Base-by-base conservation (phyloP, 2,113 vertebrate genomes). In the sheep (Ovis aries) region DNA sequence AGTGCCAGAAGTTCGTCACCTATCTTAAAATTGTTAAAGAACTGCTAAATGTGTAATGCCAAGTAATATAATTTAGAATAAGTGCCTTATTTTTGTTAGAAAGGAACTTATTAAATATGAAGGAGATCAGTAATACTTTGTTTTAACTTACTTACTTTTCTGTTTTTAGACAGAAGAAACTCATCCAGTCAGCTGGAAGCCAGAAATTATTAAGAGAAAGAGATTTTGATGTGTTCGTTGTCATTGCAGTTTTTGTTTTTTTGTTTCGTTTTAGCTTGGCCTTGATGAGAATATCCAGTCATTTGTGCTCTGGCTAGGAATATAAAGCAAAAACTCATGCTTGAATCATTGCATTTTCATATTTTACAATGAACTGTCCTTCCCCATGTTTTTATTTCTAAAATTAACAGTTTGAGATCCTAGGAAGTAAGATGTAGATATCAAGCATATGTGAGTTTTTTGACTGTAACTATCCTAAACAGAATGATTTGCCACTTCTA, bases 181-280 rank as follows among this genome's bases (percentile, higher is more conserved):
- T 77, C 99, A 99, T 98, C 99, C 99, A 16, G 97, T 99, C 99
- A 99, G 99, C 99, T 99, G 99, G 99, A 99, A 99, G 98, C 99
- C 99, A 98, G 99, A 99, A 99, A 99, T 99, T 98, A 99, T 99
- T 98, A 99, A 99, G 98, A 99, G 99, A 97, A 99, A 99, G 97
- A 98, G 99, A 99, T 99, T 99, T 99, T 99, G 99, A 98, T 97
- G 94, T 0, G 0, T 97, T 96, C 55, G 9, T 45, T 25, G 50
- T 81, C 88, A 71, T 9, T 83, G 91, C 52, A 40, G 95, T 74
- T 60, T 89, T 89, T 95, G 96, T 97, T 81, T 87, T 33, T 33
- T 33, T 96, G 95, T 97, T 71, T 87, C 97, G 97, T 77, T 88
- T 77, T 78, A 84, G 86, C 88, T 98, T 98, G 96, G 52, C 59